These are phyloP conservation scores for Vidua macroura DNA, from an alignment of 2,113 vertebrate genomes.

Conservation along the genomic window DNA sequence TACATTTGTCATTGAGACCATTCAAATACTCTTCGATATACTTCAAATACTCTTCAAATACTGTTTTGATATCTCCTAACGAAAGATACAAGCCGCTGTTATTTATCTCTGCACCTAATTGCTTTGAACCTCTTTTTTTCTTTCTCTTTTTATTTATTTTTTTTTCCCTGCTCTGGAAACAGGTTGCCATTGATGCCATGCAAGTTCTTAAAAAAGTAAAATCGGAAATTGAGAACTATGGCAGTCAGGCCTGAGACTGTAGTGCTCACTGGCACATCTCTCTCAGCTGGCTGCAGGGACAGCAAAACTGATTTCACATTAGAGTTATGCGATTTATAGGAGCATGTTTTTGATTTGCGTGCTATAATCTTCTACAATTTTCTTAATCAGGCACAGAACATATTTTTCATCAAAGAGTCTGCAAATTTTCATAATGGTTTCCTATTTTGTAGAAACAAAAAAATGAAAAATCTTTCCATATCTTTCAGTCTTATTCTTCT, in stretches of 20 bases:
- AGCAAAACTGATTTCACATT: neutral
- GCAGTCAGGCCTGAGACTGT: neutral
- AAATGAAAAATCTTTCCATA: neutral
- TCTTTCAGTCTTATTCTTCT: neutral
- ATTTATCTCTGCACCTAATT: neutral
- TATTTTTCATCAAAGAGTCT: neutral
- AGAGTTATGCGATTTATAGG: neutral
- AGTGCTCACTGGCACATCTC: neutral
- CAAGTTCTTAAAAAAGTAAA: neutral
- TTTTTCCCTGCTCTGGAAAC: neutral
- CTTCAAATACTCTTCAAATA: neutral
- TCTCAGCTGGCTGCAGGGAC: neutral
- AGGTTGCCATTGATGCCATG: neutral
- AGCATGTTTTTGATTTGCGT: accelerated
- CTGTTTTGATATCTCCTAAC: neutral
- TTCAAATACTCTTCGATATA: neutral
- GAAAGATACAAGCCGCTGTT: neutral
- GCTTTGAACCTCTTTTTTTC: neutral
- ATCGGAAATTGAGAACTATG: neutral
- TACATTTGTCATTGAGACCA: neutral
- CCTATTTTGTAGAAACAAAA: neutral
- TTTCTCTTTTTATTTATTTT: neutral
- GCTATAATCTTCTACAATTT: neutral
- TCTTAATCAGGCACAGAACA: neutral
- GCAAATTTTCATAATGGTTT: neutral